A percentile compares a stretch with the other conserved stretches of the same genome.
These are phyloP conservation scores for Umimayanthus kanabou DNA, from an alignment of 92 coral and sea anemone species.

Conservation along the genomic window DNA sequence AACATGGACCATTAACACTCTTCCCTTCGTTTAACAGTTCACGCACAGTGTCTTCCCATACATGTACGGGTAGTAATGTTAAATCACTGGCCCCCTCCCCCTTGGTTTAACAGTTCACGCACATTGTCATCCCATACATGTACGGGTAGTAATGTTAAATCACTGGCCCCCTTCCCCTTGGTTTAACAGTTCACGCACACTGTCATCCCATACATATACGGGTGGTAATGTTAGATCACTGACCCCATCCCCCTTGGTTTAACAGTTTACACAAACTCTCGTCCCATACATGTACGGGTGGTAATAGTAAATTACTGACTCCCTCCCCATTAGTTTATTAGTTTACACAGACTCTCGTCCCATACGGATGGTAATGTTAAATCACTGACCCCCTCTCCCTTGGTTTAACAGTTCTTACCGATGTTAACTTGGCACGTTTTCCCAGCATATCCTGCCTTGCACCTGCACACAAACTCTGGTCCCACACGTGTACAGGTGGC, in stretches of 20 bases:
- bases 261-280: neutral
- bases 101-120: neutral
- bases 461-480: slow-evolving; percentile 6
- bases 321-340: neutral
- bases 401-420: neutral
- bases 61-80: neutral
- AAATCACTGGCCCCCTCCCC: neutral
- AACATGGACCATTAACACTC: too few species aligned
- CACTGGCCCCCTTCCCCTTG: neutral
- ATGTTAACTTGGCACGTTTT: neutral
- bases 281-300: neutral
- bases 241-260: neutral
- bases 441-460: neutral
- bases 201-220: neutral
- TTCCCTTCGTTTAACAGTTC: too few species aligned
- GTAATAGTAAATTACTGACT: neutral
- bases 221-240: neutral
- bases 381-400: neutral
- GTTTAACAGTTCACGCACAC: neutral
- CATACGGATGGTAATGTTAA: neutral
- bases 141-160: neutral
- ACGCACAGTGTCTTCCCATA: too few species aligned
- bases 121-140: neutral
- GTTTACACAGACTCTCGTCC: neutral
- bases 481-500: slow-evolving; percentile 7